Evolutionary conservation across 2,888 invertebrate genomes (phyloP), one percentile per base, ranked within the genome.

Genomic region (Meiosimyza decipiens): DNA sequence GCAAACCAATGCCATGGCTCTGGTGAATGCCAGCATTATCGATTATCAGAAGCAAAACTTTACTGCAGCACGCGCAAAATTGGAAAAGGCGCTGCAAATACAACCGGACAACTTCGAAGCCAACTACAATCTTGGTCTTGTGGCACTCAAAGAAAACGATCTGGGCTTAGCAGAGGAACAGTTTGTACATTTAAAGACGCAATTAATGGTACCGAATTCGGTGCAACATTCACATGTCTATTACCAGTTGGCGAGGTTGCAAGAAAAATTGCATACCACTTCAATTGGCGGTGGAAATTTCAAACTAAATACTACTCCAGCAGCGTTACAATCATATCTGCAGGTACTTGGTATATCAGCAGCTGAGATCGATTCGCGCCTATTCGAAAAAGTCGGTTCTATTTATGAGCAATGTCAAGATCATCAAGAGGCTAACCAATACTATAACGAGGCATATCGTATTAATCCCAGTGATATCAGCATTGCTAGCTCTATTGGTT

Each of bases 381-480:
- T 98, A 64, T 90, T 98, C 64, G 93, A 95, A 80, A 95, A 95
- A 83, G 90, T 98, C 71, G 99, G 97, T 0, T 92, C 95, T 81
- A 90, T 99, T 81, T 96, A 95, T 84, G 96, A 96, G 81, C 92
- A 91, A 73, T 92, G 95, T 81, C 97, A 96, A 3, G 99, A 99
- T 87, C 93, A 95, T 78, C 95, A 95, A 80, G 95, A 95, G 84
- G 95, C 96, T 0, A 86, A 85, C 76, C 86, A 86, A 71, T 86
- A 86, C 76, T 85, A 84, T 69, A 85, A 85, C 51, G 87, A 87
- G 73, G 86, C 86, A 0, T 86, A 84, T 76, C 83, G 84, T 66
- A 82, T 86, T 47, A 86, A 86, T 75, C 87, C 86, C 33, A 85
- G 85, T 74, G 84, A 86, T 81, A 82, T 85, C 71, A 91, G 92